These are phyloP conservation scores for Siniperca scherzeri DNA, from an alignment of 2,797 vertebrate genomes.

Conservation along the genomic window DNA sequence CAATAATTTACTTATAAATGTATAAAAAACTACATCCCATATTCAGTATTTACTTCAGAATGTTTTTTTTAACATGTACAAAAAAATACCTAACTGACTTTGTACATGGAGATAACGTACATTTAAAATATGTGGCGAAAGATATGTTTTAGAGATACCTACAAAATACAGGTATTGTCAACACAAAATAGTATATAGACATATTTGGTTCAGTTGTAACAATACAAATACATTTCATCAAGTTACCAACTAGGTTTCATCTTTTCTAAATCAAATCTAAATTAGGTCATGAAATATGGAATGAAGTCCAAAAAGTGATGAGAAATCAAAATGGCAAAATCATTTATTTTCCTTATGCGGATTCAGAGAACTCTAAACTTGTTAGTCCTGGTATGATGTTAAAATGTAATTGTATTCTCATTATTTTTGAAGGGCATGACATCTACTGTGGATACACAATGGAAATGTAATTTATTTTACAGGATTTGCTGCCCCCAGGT, in stretches of 20 bases:
- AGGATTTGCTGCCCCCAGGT: conserved; percentile 68
- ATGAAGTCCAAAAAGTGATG: background rate
- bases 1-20: background rate
- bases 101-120: background rate
- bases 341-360: background rate
- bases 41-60: background rate
- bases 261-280: conserved; percentile 5
- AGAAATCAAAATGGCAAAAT: conserved; percentile 12
- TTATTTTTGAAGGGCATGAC: conserved; percentile 1
- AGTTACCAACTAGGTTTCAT: background rate
- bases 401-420: background rate
- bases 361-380: conserved; percentile 5
- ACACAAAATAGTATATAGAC: background rate
- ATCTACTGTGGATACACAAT: background rate
- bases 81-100: no score
- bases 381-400: conserved; percentile 3
- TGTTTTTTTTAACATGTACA: background rate
- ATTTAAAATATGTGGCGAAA: background rate
- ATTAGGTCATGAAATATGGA: background rate
- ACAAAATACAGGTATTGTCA: background rate
- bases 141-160: background rate
- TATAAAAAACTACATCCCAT: background rate
- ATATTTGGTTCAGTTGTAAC: background rate
- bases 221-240: background rate
- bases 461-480: background rate